Evolutionary conservation across 2,888 invertebrate genomes (phyloP).

Genomic region (Eulithis prunata): DNA sequence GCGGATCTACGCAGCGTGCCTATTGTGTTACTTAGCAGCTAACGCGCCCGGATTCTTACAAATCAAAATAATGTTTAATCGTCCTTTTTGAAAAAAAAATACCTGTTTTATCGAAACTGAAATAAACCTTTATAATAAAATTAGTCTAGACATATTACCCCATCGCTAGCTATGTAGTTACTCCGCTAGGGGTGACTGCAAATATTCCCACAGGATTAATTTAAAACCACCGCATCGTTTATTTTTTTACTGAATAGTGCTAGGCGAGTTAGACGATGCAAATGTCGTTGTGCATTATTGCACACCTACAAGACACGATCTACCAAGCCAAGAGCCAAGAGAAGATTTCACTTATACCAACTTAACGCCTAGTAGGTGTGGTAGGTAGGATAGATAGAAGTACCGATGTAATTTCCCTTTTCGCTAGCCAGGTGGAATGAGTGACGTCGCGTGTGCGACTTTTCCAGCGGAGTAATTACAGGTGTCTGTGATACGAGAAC

Average conservation of each 20-base stretch:
- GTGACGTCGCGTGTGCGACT: conserved; percentile 73
- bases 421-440: conserved; percentile 46
- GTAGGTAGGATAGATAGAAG: too few relatives aligned
- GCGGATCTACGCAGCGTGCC: conserved; percentile 39
- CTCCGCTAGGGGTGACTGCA: conserved; percentile 21
- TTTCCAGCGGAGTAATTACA: conserved; percentile 55
- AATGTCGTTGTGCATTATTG: too few relatives aligned
- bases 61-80: background rate
- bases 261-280: too few relatives aligned
- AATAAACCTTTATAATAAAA: conserved; percentile 5
- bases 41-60: conserved; percentile 16
- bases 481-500: conserved; percentile 27
- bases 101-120: too few relatives aligned
- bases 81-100: too few relatives aligned
- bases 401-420: conserved; percentile 30
- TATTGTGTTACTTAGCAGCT: conserved; percentile 21
- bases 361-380: too few relatives aligned
- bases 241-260: conserved; percentile 13
- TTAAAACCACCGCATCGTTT: conserved; percentile 26
- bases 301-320: too few relatives aligned
- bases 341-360: too few relatives aligned
- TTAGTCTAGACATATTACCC: conserved; percentile 21
- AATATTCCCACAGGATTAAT: conserved; percentile 30
- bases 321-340: too few relatives aligned
- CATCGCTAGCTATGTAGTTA: too few relatives aligned